phyloP scores from a whole-genome alignment of 2,888 invertebrate species.

The Amphimallon solstitiale region DNA sequence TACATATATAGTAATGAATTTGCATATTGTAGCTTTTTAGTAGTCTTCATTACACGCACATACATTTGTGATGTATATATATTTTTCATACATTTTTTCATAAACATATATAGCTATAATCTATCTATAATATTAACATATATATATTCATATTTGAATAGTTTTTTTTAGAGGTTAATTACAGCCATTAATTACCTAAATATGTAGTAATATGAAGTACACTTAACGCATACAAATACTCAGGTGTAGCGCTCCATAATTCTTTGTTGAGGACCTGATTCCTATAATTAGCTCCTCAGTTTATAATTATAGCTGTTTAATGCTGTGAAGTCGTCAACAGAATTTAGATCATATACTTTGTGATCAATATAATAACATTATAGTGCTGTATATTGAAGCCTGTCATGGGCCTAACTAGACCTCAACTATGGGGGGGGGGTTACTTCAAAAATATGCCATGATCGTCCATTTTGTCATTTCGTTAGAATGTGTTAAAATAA shows the following conservation, averaged over 20 bases:
- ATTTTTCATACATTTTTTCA: slow-evolving; percentile 35
- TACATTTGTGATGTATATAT: slow-evolving; percentile 43
- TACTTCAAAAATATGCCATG: too few species aligned
- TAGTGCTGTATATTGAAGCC: too few species aligned
- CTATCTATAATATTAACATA: slow-evolving; percentile 7
- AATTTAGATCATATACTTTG: slow-evolving; percentile 6
- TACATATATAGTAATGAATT: slow-evolving; percentile 28
- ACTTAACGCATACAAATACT: slow-evolving; percentile 33
- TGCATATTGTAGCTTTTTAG: slow-evolving; percentile 27
- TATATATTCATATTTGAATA: slow-evolving; percentile 15
- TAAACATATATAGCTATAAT: slow-evolving; percentile 12
- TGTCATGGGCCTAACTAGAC: too few species aligned
- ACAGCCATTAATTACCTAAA: slow-evolving; percentile 27
- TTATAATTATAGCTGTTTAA: slow-evolving; percentile 17
- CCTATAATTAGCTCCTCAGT: slow-evolving; percentile 22
- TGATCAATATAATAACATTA: background rate
- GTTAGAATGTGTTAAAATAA: too few species aligned
- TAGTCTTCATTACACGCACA: slow-evolving; percentile 41
- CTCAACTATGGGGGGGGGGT: too few species aligned
- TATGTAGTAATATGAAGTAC: slow-evolving; percentile 10
- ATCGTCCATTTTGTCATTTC: too few species aligned
- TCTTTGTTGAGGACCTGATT: slow-evolving; percentile 14
- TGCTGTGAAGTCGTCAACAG: slow-evolving; percentile 7
- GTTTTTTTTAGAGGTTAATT: slow-evolving; percentile 31
- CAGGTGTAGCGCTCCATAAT: slow-evolving; percentile 27